Evolutionary conservation across 2,888 invertebrate genomes (phyloP).

Genomic region (Stratiomys singularior): DNA sequence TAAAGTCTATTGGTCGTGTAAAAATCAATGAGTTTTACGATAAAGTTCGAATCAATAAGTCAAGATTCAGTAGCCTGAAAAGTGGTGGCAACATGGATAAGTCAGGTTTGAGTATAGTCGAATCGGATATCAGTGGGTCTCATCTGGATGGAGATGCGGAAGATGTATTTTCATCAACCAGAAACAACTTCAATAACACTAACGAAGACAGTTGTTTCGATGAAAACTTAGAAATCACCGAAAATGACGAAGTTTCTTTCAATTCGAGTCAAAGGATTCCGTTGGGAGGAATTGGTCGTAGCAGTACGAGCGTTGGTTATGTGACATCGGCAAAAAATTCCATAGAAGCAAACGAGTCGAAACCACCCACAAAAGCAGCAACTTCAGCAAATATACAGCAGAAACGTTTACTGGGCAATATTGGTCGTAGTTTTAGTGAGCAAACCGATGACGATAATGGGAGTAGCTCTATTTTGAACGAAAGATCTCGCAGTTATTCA

Average conservation of each 20-base stretch:
- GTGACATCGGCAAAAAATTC: not conserved
- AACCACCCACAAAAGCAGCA: not conserved
- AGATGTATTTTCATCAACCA: constrained; percentile 9
- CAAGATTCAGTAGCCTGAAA: constrained; percentile 42
- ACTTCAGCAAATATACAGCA: not conserved
- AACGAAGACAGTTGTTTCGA: constrained; percentile 10
- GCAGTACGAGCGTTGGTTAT: constrained; percentile 42
- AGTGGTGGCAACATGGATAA: constrained; percentile 42
- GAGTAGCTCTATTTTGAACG: constrained; percentile 45
- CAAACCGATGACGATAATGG: constrained; percentile 49
- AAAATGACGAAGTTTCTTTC: constrained; percentile 11
- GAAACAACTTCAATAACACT: not conserved
- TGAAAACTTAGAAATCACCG: constrained; percentile 29
- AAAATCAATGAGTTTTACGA: constrained; percentile 54
- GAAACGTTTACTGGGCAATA: constrained; percentile 48
- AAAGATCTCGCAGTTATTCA: constrained; percentile 50
- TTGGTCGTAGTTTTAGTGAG: constrained; percentile 55
- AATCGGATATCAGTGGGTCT: not conserved
- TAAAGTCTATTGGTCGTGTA: constrained; percentile 46
- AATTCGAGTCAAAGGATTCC: constrained; percentile 24
- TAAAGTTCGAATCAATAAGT: constrained; percentile 50
- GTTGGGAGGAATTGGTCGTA: constrained; percentile 46
- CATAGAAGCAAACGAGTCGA: constrained; percentile 6
- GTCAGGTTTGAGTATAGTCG: not conserved
- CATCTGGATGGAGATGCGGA: constrained; percentile 7